Evolutionary conservation across 2,113 vertebrate genomes (phyloP), one percentile per base, ranked within the genome.

Genomic region (Illadopsis cleaveri): DNA sequence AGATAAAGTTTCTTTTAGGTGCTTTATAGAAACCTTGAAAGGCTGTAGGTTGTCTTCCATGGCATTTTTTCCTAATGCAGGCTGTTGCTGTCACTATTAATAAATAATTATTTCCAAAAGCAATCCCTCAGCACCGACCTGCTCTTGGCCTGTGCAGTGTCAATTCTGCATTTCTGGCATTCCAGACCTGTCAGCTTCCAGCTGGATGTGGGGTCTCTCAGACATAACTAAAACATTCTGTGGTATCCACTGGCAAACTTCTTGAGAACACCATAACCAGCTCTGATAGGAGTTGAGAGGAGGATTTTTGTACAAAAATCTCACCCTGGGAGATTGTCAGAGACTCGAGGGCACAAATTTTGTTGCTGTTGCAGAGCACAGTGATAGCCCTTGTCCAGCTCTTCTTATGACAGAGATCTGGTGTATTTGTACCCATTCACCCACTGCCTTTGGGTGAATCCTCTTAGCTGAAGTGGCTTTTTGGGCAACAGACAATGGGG

Each of bases 351-450:
- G 7, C 31, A 23, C 21, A 45, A 0, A 6, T 50, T 72, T 27
- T 85, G 19, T 62, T 28, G 23, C 28, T 56, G 3, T 69, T 37
- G 25, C 30, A 40, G 33, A 44, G 22, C 13, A 24, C 1, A n/a
- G 18, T 15, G 21, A 12, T 23, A 13, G 11, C 23, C 25, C 38
- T 53, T 76, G 77, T 30, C 30, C 12, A 33, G 9, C 44, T 47
- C 21, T 69, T 11, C 8, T 44, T 3, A 11, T 8, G n/a, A 30
- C 19, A 22, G 10, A 6, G 4, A 5, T 25, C 38, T 45, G 24
- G 5, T 61, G 33, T 38, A 2, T 33, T 33, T 45, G 17, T 56
- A 10, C 21, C 13, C 2, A 1, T 44, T 28, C 0, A 2, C 35
- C 18, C 1, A 0, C 10, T 53, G 2, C 16, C 7, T 37, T 65